Percentiles rank a stretch among this genome's conserved stretches.
phyloP scores from a whole-genome alignment of 2,888 invertebrate genomes.

The Luperina testacea region DNA sequence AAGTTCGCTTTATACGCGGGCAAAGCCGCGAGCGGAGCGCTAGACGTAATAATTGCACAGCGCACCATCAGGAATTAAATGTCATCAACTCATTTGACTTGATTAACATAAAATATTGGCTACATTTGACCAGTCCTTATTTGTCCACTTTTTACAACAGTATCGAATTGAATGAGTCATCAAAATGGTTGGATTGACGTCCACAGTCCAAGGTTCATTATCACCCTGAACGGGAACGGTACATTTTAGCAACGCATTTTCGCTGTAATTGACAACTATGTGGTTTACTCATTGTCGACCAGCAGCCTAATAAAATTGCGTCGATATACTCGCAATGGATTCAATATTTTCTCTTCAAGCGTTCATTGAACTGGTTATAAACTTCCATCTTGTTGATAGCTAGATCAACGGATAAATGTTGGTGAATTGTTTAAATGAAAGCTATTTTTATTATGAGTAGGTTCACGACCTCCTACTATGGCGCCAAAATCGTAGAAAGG shows the following conservation, averaged over 20 bases:
- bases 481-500: not conserved
- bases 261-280: conserved; percentile 17
- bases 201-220: conserved; percentile 25
- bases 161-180: conserved; percentile 27
- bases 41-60: not conserved
- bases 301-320: not conserved
- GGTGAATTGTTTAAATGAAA: not conserved
- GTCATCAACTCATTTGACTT: not conserved
- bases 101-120: not conserved
- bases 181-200: conserved; percentile 16
- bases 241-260: not conserved
- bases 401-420: not conserved
- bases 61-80: not conserved
- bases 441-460: not conserved
- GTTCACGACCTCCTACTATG: not conserved
- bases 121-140: conserved; percentile 7
- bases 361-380: not conserved
- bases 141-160: not conserved
- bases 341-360: not conserved
- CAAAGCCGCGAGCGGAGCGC: too few species aligned
- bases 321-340: not conserved
- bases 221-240: not conserved
- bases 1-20: not conserved
- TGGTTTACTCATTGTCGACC: not conserved
- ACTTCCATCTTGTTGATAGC: too few species aligned